A percentile compares a stretch with the other conserved stretches of the same genome.
phyloP scores from a whole-genome alignment of 1,140 invertebrate species.

The Heliconius congener region DNA sequence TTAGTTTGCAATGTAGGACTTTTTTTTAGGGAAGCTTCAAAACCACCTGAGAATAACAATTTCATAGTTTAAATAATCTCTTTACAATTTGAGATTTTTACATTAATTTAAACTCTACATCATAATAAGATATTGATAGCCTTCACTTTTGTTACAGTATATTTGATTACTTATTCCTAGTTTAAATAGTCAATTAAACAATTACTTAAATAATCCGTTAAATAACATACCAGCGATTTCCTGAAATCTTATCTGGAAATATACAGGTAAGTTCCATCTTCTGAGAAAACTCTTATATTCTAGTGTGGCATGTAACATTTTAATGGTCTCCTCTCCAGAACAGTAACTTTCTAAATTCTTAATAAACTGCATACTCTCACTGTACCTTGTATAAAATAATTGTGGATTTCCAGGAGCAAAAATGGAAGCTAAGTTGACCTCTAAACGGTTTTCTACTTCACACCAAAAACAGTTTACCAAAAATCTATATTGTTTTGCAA shows the following conservation, averaged over 20 bases:
- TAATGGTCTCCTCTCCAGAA: slow-evolving; percentile 79
- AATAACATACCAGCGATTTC: slow-evolving; percentile 91
- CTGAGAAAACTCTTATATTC: slow-evolving; percentile 89
- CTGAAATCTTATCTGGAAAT: slow-evolving; percentile 97
- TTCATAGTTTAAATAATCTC: neutral
- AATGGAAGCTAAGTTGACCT: slow-evolving; percentile 89
- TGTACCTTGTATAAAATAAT: slow-evolving; percentile 92
- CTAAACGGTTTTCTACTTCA: slow-evolving; percentile 90
- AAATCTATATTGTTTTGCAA: slow-evolving; percentile 91
- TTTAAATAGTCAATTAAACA: neutral
- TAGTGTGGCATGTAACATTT: slow-evolving; percentile 83
- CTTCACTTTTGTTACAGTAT: too few species aligned
- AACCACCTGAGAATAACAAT: slow-evolving; percentile 60
- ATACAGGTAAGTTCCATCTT: slow-evolving; percentile 96
- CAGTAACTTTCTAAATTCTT: slow-evolving; percentile 87
- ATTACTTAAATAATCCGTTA: neutral
- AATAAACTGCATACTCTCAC: slow-evolving; percentile 90
- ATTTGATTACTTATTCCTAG: too few species aligned
- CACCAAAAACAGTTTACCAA: slow-evolving; percentile 94
- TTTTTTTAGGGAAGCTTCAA: slow-evolving; percentile 83
- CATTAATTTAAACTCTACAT: too few species aligned
- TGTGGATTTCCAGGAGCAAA: slow-evolving; percentile 96
- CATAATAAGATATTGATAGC: too few species aligned
- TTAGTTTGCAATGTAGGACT: slow-evolving; percentile 53
- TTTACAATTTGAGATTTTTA: too few species aligned